These are phyloP conservation scores for Cheilosia vernalis DNA, from an alignment of 2,888 invertebrate species.

Conservation along the genomic window DNA sequence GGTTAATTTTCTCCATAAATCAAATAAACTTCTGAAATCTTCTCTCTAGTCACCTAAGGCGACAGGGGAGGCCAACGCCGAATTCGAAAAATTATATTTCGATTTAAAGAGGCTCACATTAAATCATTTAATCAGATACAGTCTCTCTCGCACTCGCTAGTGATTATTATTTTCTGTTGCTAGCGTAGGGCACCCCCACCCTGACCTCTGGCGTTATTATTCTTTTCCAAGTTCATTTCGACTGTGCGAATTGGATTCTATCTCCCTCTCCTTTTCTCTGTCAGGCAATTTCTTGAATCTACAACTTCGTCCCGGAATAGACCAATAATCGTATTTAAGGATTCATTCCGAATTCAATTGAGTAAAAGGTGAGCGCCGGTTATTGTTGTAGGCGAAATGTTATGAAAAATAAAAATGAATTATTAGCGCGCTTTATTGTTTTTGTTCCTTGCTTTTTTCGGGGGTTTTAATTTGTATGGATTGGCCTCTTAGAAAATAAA, in stretches of 20 bases:
- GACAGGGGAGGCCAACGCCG: not conserved
- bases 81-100: not conserved
- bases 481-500: not conserved
- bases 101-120: constrained; percentile 20
- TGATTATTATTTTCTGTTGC: no score
- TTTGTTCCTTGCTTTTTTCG: not conserved
- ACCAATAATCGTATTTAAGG: constrained; percentile 13
- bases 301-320: not conserved
- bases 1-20: not conserved
- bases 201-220: not conserved
- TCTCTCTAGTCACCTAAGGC: not conserved
- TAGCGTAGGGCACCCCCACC: no score
- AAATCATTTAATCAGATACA: not conserved
- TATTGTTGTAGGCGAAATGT: not conserved
- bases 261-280: not conserved
- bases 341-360: constrained; percentile 13
- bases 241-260: not conserved
- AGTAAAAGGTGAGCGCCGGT: not conserved
- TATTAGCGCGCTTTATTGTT: constrained; percentile 7
- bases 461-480: not conserved
- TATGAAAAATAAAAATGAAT: constrained; percentile 3
- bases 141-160: not conserved
- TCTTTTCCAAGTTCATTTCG: not conserved
- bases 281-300: not conserved
- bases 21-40: not conserved